These are phyloP conservation scores for Tragelaphus imberbis DNA, from an alignment of 2,113 vertebrate genomes.

Conservation along the genomic window DNA sequence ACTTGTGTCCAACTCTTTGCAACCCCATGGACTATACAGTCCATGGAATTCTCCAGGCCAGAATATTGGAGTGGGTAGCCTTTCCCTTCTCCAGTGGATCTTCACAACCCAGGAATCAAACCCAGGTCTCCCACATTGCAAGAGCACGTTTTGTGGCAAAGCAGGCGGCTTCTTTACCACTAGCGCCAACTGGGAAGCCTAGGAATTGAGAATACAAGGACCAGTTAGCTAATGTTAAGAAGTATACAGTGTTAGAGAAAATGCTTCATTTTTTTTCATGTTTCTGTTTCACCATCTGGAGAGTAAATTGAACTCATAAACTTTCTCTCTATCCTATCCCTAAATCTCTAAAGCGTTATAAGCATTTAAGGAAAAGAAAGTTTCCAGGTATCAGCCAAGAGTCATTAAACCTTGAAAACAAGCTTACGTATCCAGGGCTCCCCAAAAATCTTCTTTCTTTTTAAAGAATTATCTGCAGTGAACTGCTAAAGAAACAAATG, in stretches of 20 bases:
- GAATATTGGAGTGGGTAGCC: not conserved
- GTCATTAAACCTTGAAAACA: not conserved
- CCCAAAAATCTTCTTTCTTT: not conserved
- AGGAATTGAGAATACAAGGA: not conserved
- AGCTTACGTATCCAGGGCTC: not conserved
- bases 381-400: not conserved
- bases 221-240: not conserved
- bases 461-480: not conserved
- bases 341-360: not conserved
- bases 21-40: not conserved
- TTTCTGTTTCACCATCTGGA: not conserved
- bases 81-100: not conserved
- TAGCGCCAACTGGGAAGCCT: not conserved
- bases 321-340: not conserved
- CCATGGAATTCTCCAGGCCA: not conserved
- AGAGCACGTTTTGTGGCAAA: accelerated
- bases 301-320: not conserved
- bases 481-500: not conserved
- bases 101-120: not conserved
- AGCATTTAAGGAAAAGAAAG: not conserved
- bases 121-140: not conserved
- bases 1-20: not conserved
- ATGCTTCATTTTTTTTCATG: not conserved
- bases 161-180: not conserved
- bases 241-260: not conserved